Evolutionary conservation across 2,888 invertebrate species (phyloP).

Genomic region (Raillietiella orientalis): DNA sequence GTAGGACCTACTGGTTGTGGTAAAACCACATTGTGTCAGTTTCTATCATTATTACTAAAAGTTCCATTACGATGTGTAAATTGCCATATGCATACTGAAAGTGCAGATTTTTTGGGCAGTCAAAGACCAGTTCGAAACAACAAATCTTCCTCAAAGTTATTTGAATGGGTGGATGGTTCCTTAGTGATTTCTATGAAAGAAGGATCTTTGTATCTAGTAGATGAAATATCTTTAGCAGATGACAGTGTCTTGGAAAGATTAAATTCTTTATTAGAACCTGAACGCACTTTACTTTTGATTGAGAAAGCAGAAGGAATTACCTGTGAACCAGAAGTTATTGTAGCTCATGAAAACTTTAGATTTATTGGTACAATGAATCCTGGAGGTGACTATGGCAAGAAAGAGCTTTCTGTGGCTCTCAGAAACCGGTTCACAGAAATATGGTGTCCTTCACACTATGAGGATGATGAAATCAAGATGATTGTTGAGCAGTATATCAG

Average conservation of each 20-base stretch:
- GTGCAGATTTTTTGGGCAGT: slow-evolving; percentile 86
- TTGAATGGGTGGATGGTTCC: slow-evolving; percentile 95
- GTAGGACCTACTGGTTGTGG: slow-evolving; percentile 97
- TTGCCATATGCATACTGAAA: slow-evolving; percentile 97
- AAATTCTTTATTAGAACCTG: slow-evolving; percentile 74
- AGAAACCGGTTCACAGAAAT: slow-evolving; percentile 95
- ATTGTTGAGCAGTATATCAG: too few species aligned
- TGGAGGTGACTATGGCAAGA: slow-evolving; percentile 96
- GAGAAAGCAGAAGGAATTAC: slow-evolving; percentile 32
- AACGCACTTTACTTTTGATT: slow-evolving; percentile 55
- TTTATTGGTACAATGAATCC: slow-evolving; percentile 98
- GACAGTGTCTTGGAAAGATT: slow-evolving; percentile 89
- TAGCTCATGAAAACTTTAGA: slow-evolving; percentile 37
- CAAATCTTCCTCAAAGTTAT: slow-evolving; percentile 20
- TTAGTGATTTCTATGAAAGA: slow-evolving; percentile 59
- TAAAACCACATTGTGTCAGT: slow-evolving; percentile 80
- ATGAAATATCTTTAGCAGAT: slow-evolving; percentile 95
- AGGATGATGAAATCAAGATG: too few species aligned
- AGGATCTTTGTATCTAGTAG: slow-evolving; percentile 67
- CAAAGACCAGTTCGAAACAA: slow-evolving; percentile 51
- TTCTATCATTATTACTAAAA: slow-evolving; percentile 32
- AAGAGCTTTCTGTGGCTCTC: slow-evolving; percentile 86
- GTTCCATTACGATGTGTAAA: slow-evolving; percentile 47
- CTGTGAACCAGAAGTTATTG: slow-evolving; percentile 19
- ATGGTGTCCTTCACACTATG: slow-evolving; percentile 88